phyloP scores from a whole-genome alignment of 2,113 vertebrate species.

The Azemiops feae region DNA sequence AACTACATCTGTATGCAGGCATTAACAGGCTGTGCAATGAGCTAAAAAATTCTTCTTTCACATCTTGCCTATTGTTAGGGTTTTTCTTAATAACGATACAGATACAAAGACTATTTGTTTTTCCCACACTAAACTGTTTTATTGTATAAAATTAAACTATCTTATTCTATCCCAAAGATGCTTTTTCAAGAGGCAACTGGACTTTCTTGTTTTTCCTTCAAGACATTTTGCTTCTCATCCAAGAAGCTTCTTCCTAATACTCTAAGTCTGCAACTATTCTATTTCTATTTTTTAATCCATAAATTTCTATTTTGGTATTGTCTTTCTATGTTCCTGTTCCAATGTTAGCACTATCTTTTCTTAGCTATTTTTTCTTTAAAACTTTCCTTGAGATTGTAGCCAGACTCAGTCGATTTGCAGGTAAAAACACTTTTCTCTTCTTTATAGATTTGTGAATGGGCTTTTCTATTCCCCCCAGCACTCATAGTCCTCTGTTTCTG shows the following conservation, averaged over 20 bases:
- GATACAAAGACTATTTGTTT: background rate
- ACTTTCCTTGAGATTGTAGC: too few relatives aligned
- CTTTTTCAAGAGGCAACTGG: too few relatives aligned
- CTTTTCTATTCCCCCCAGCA: too few relatives aligned
- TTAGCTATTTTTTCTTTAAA: too few relatives aligned
- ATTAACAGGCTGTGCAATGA: background rate
- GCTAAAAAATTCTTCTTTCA: background rate
- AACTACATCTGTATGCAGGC: background rate
- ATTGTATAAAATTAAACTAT: background rate
- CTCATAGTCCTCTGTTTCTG: too few relatives aligned
- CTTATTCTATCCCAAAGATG: background rate
- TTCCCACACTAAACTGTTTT: background rate
- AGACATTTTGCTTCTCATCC: too few relatives aligned
- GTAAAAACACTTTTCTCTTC: too few relatives aligned
- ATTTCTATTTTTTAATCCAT: background rate
- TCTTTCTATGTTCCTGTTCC: too few relatives aligned
- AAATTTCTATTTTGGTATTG: background rate
- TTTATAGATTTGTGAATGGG: too few relatives aligned
- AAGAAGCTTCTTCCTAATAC: background rate
- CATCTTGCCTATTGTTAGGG: background rate
- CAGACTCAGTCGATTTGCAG: too few relatives aligned
- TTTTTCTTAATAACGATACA: background rate
- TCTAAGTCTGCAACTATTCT: background rate
- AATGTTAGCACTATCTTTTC: too few relatives aligned
- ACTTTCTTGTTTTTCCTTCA: too few relatives aligned